phyloP scores from a whole-genome alignment of 2,113 vertebrate genomes.

The Aramus guarauna region DNA sequence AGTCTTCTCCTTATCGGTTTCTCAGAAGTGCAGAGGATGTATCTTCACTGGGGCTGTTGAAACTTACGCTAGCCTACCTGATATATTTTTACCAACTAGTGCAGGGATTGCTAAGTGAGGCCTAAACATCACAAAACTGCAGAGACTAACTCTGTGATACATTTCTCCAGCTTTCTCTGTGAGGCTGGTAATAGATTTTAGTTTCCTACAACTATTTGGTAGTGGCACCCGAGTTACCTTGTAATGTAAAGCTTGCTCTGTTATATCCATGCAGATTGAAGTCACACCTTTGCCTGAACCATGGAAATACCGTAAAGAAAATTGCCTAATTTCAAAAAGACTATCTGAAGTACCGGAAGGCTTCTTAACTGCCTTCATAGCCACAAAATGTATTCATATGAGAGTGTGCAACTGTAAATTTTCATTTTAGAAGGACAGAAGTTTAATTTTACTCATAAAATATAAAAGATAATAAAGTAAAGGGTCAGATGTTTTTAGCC shows the following conservation, averaged over 20 bases:
- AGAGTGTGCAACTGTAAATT: background rate
- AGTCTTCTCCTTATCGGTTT: background rate
- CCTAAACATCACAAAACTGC: background rate
- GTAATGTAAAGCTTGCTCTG: background rate
- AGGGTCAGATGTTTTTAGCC: conserved; percentile 24
- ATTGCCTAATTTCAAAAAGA: background rate
- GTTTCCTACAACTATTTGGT: background rate
- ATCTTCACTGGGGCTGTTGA: background rate
- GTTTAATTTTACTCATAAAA: conserved; percentile 62
- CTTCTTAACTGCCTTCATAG: background rate
- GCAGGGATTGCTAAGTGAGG: background rate
- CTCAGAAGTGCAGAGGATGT: background rate
- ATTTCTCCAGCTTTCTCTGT: background rate
- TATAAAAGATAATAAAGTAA: conserved; percentile 49
- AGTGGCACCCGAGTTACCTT: background rate
- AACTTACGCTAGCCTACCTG: background rate
- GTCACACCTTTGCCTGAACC: background rate
- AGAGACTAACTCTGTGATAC: background rate
- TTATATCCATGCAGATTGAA: background rate
- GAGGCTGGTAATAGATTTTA: background rate
- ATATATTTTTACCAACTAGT: background rate
- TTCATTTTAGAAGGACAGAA: conserved; percentile 31
- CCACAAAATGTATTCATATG: background rate
- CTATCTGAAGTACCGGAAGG: background rate
- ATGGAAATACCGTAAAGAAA: background rate